These are phyloP conservation scores for Castor canadensis DNA, from an alignment of 2,113 vertebrate genomes.

Conservation along the genomic window DNA sequence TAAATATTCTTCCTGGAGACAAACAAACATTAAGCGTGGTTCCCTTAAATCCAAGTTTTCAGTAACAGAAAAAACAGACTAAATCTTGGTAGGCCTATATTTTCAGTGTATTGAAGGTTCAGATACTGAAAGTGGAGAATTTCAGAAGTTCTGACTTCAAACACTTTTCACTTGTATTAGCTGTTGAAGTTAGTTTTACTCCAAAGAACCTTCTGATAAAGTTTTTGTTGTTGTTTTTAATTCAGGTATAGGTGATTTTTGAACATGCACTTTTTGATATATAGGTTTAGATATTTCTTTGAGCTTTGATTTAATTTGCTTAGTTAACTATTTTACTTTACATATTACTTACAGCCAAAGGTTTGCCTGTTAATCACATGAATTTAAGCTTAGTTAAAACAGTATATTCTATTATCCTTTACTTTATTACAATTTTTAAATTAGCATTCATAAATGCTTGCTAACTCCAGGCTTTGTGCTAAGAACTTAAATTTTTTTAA, in stretches of 20 bases:
- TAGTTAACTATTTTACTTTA: constrained; percentile 31
- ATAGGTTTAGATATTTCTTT: constrained; percentile 33
- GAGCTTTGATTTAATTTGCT: constrained; percentile 10
- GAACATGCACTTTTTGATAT: not conserved
- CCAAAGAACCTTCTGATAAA: not conserved
- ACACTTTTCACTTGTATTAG: not conserved
- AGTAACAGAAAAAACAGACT: not conserved
- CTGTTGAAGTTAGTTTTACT: not conserved
- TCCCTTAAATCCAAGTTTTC: constrained; percentile 15
- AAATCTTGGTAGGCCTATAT: not conserved
- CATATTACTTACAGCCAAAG: constrained; percentile 10
- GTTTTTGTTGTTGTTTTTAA: not conserved
- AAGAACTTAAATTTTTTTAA: constrained; percentile 33
- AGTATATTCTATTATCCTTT: not conserved
- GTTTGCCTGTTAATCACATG: constrained; percentile 4
- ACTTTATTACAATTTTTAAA: not conserved
- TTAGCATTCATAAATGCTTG: not conserved
- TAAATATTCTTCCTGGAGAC: constrained; percentile 15
- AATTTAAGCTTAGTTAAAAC: constrained; percentile 41
- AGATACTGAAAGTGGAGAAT: not conserved
- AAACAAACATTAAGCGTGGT: not conserved
- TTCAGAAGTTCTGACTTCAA: constrained; percentile 11
- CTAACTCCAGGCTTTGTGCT: not conserved
- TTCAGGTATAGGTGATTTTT: constrained; percentile 15
- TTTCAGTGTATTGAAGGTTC: not conserved